Percentiles rank a stretch among this genome's conserved stretches.
phyloP scores from a whole-genome alignment of 2,113 vertebrate genomes.

The Neopipo cinnamomea region DNA sequence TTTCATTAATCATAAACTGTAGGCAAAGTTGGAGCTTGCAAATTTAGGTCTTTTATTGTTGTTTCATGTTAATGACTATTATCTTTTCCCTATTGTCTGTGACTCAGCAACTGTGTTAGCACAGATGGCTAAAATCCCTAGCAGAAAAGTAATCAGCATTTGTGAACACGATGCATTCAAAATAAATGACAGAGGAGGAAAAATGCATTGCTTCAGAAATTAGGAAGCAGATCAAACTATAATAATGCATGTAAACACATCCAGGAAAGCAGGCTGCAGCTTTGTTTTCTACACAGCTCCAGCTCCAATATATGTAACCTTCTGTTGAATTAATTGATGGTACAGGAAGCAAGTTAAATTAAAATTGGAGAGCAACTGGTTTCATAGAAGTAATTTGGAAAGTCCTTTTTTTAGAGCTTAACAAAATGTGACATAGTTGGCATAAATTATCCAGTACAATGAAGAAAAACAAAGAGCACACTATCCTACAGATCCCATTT shows the following conservation, averaged over 20 bases:
- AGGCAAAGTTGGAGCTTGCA: constrained; percentile 65
- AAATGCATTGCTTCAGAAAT: constrained; percentile 21
- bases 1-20: constrained; percentile 73
- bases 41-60: constrained; percentile 67
- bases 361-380: background rate
- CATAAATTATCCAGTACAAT: background rate
- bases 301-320: background rate
- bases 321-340: background rate
- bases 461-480: background rate
- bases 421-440: background rate
- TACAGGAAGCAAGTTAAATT: background rate
- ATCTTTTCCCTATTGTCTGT: constrained; percentile 46
- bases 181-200: constrained; percentile 51
- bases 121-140: constrained; percentile 67
- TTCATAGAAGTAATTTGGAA: background rate
- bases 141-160: constrained; percentile 62
- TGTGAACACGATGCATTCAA: constrained; percentile 46
- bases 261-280: background rate
- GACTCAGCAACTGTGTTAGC: constrained; percentile 46
- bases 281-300: background rate
- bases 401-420: background rate
- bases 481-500: background rate
- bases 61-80: constrained; percentile 69
- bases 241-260: constrained; percentile 7
- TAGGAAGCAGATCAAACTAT: constrained; percentile 48